Percentiles rank a stretch among this genome's conserved stretches.
Conservation (phyloP, 2,888 invertebrate species). For the Monochamus alternatus region DNA sequence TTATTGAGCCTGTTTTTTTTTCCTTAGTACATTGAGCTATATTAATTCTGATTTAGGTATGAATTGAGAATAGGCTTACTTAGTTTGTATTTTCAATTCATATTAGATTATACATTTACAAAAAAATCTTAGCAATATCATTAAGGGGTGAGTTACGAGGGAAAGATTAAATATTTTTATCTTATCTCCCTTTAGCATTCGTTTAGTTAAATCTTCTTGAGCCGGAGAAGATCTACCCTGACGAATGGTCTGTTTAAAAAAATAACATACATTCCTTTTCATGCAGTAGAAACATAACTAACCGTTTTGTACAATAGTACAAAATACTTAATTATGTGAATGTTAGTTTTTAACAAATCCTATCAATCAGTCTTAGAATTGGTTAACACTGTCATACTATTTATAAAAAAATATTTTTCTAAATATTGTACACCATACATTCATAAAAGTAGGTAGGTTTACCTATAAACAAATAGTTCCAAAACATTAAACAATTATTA, state of each 20-base stretch:
- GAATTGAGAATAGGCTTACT: constrained; percentile 27
- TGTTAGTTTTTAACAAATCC: constrained; percentile 60
- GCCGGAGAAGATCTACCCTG: constrained; percentile 45
- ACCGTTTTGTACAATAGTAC: constrained; percentile 36
- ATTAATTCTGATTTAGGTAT: constrained; percentile 50
- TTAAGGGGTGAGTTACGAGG: constrained; percentile 34
- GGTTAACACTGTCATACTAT: constrained; percentile 61
- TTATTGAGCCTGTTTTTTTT: constrained; percentile 57
- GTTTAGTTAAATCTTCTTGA: constrained; percentile 57
- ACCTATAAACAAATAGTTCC: constrained; percentile 50
- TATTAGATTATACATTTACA: constrained; percentile 39
- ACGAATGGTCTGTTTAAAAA: constrained; percentile 41
- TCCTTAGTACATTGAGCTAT: constrained; percentile 57
- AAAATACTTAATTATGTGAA: constrained; percentile 56
- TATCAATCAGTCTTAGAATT: constrained; percentile 67
- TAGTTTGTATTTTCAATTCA: constrained; percentile 44
- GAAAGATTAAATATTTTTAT: constrained; percentile 33
- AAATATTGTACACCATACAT: constrained; percentile 59
- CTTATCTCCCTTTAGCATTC: constrained; percentile 51
- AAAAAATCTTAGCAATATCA: constrained; percentile 32
- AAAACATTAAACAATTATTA: constrained; percentile 52
- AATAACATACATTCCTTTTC: constrained; percentile 40
- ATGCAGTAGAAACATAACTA: constrained; percentile 33
- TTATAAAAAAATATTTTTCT: constrained; percentile 67
- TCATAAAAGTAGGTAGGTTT: constrained; percentile 50